phyloP scores from a whole-genome alignment of 1,140 invertebrate species.

The Acyrthosiphon pisum region DNA sequence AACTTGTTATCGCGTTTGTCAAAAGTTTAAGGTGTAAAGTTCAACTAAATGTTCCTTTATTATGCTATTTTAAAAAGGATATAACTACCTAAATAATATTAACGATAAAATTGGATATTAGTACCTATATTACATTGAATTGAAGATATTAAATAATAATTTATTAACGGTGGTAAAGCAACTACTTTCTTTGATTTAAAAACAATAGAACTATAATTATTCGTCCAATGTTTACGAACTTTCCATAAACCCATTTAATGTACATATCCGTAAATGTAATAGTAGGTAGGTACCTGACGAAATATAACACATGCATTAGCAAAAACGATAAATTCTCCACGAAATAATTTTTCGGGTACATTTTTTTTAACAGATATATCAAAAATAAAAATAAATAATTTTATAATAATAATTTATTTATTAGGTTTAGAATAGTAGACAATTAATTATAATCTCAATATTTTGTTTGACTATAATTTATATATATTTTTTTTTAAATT shows the following conservation, averaged over 20 bases:
- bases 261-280: neutral
- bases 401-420: neutral
- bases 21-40: neutral
- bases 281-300: neutral
- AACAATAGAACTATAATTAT: neutral
- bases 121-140: neutral
- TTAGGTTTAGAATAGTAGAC: neutral
- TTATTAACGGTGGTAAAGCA: neutral
- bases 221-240: neutral
- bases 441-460: neutral
- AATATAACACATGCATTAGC: neutral
- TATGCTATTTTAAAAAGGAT: neutral
- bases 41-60: neutral
- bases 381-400: neutral
- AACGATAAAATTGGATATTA: neutral
- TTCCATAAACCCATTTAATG: neutral
- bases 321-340: neutral
- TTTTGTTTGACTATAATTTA: neutral
- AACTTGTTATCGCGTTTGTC: slow-evolving; percentile 2
- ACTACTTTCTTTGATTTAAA: neutral
- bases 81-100: neutral
- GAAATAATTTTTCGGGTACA: neutral
- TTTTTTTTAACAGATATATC: neutral
- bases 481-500: neutral
- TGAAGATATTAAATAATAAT: neutral